phyloP scores from a whole-genome alignment of 2,113 vertebrate species.

The Ciconia boyciana region DNA sequence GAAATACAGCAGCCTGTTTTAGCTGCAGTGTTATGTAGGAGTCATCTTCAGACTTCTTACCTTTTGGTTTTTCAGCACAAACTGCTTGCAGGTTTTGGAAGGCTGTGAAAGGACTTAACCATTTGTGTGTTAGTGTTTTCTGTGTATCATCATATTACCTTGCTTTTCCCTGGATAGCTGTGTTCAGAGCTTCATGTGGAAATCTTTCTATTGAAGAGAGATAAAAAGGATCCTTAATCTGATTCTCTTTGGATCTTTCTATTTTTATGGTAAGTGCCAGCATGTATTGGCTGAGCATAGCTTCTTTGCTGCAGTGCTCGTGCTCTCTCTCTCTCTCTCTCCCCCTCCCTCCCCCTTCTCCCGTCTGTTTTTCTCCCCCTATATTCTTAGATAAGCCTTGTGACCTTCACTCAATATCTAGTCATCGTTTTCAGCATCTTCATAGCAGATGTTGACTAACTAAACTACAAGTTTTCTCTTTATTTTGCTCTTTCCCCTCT shows the following conservation, averaged over 20 bases:
- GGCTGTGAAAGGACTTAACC: conserved; percentile 37
- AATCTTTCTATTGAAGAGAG: conserved; percentile 51
- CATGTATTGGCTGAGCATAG: conserved; percentile 63
- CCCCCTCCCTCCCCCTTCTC: background rate
- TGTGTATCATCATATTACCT: conserved; percentile 26
- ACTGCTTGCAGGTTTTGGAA: conserved; percentile 62
- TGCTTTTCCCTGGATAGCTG: conserved; percentile 37
- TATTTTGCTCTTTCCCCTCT: background rate
- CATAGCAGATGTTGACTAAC: background rate
- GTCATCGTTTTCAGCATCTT: background rate
- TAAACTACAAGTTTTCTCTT: conserved; percentile 37
- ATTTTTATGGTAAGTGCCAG: conserved; percentile 87
- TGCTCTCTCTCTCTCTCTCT: conserved; percentile 26
- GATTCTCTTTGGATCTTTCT: conserved; percentile 77
- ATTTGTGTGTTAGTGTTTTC: background rate
- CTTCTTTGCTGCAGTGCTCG: conserved; percentile 79
- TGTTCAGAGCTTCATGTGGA: conserved; percentile 55
- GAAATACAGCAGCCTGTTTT: conserved; percentile 42
- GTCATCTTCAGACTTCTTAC: conserved; percentile 60
- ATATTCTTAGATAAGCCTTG: conserved; percentile 29
- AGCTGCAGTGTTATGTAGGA: conserved; percentile 57
- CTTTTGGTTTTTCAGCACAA: conserved; percentile 46
- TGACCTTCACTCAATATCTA: conserved; percentile 74
- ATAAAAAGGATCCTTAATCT: conserved; percentile 60
- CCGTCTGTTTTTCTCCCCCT: conserved; percentile 33